Percentiles rank a stretch among this genome's conserved stretches.
These are phyloP conservation scores for Buceros bicornis DNA, from an alignment of 2,797 vertebrate species.

Conservation along the genomic window DNA sequence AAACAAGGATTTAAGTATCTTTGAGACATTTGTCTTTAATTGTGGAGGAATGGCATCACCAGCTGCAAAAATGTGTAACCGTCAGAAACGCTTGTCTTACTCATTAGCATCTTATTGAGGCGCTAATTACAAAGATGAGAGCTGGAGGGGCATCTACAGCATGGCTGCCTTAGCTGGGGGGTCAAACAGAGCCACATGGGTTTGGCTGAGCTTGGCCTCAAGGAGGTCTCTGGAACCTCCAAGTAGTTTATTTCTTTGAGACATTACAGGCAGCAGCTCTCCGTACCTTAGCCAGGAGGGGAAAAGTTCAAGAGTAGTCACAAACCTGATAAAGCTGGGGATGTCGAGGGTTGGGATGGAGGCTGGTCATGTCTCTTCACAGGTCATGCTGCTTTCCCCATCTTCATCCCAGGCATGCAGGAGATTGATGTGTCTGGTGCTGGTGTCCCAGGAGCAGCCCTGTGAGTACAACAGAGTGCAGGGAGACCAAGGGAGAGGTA, in stretches of 20 bases:
- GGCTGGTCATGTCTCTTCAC: accelerated
- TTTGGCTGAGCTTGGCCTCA: background rate
- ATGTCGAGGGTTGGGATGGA: background rate
- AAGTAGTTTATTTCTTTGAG: background rate
- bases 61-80: constrained; percentile 16
- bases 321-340: background rate
- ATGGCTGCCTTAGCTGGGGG: background rate
- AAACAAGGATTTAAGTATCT: constrained; percentile 19
- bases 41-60: background rate
- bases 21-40: constrained; percentile 39
- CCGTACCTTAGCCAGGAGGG: background rate
- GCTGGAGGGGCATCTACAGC: background rate
- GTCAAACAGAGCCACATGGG: background rate
- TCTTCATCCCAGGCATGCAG: background rate
- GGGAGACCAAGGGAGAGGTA: no score
- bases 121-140: background rate
- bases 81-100: background rate
- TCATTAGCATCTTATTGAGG: background rate
- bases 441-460: background rate
- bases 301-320: background rate
- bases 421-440: background rate
- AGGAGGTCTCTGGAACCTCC: background rate
- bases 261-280: background rate
- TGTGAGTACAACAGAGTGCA: accelerated
- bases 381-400: background rate